Percentiles rank a stretch among this genome's conserved stretches.
Conservation (phyloP, 2,888 invertebrate species). For the Zygothrica quintamaculata region DNA sequence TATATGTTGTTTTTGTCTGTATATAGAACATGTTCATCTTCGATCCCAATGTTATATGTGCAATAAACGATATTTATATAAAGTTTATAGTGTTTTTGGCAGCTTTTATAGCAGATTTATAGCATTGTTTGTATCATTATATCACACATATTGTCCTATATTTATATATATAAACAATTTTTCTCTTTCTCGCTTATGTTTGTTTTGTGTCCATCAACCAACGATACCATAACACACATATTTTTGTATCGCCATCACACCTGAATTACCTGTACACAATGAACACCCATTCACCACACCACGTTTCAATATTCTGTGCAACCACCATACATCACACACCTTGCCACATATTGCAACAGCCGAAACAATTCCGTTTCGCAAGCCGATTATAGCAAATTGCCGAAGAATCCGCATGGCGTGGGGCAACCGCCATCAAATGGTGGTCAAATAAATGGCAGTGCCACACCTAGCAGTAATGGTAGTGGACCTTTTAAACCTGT, state of each 20-base stretch:
- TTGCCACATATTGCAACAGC: constrained; percentile 72
- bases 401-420: constrained; percentile 83
- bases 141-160: constrained; percentile 60
- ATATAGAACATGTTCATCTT: constrained; percentile 47
- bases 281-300: constrained; percentile 23
- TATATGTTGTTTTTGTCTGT: constrained; percentile 13
- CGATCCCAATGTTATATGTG: constrained; percentile 29
- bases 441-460: constrained; percentile 65
- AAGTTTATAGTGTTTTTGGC: not conserved
- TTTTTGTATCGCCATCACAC: constrained; percentile 29
- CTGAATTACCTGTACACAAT: constrained; percentile 7
- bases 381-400: constrained; percentile 86
- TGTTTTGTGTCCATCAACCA: constrained; percentile 50
- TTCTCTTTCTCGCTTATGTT: constrained; percentile 71
- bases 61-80: constrained; percentile 61
- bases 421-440: constrained; percentile 81
- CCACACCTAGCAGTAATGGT: constrained; percentile 79
- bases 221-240: constrained; percentile 32
- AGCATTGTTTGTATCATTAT: constrained; percentile 23
- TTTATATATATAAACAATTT: constrained; percentile 54
- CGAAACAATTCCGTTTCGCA: constrained; percentile 87
- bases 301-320: constrained; percentile 28
- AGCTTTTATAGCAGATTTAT: not conserved
- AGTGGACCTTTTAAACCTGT: constrained; percentile 91
- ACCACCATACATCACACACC: constrained; percentile 31